Conservation (phyloP, 1,140 invertebrate species). For the Zaprionus kolodkinae region DNA sequence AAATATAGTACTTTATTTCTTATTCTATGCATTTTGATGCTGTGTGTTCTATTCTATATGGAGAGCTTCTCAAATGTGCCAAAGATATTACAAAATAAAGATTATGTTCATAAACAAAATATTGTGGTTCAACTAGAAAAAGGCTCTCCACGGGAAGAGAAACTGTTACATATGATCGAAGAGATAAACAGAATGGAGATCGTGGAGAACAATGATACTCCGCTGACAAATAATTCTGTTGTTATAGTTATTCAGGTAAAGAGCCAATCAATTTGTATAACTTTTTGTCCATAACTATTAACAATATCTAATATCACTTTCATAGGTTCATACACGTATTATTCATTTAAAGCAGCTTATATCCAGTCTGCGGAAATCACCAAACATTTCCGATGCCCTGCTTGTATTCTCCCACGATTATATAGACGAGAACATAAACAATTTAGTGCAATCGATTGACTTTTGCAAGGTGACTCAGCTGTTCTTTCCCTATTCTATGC, state of each 20-base stretch:
- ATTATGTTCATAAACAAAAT: neutral
- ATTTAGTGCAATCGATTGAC: neutral
- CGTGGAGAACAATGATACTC: neutral
- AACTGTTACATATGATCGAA: neutral
- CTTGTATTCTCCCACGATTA: constrained; percentile 13
- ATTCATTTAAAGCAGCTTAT: neutral
- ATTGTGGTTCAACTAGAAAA: neutral
- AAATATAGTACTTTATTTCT: too few relatives aligned
- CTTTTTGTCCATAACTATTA: too few relatives aligned
- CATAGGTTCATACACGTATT: neutral
- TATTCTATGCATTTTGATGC: too few relatives aligned
- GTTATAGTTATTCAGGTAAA: neutral
- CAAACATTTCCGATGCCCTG: neutral
- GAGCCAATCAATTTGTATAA: too few relatives aligned
- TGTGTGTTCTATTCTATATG: too few relatives aligned
- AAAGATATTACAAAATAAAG: too few relatives aligned
- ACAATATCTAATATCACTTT: too few relatives aligned
- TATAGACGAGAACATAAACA: neutral
- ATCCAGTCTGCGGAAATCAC: neutral
- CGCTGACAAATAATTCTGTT: neutral
- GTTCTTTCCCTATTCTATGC: constrained; percentile 16
- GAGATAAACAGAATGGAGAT: neutral
- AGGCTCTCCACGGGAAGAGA: too few relatives aligned
- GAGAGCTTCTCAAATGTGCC: too few relatives aligned
- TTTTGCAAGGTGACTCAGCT: constrained; percentile 19